phyloP scores from a whole-genome alignment of 2,888 invertebrate species.

The Scotopteryx bipunctaria region DNA sequence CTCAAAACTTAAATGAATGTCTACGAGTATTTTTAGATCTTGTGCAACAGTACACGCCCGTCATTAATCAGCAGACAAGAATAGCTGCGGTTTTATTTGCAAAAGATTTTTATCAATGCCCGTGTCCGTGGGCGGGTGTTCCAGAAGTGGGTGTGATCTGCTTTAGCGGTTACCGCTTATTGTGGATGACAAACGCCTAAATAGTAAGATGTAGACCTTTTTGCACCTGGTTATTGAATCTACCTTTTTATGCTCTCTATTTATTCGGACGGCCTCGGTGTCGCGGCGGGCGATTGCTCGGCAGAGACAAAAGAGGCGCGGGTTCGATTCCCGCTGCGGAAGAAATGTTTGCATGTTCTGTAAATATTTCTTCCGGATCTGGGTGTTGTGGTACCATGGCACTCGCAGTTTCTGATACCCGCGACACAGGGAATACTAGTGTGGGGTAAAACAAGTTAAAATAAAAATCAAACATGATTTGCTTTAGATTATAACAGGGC shows the following conservation, averaged over 20 bases:
- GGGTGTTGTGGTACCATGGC: no score
- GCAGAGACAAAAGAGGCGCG: no score
- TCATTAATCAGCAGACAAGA: constrained; percentile 46
- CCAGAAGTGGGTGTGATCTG: constrained; percentile 68
- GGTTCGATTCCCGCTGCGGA: no score
- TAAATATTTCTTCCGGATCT: no score
- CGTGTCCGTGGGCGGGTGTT: constrained; percentile 53
- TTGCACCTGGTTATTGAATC: constrained; percentile 21
- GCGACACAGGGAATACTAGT: no score
- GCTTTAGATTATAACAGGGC: no score
- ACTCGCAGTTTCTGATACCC: no score
- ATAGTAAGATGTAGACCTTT: constrained; percentile 22
- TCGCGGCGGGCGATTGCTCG: no score
- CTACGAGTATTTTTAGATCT: constrained; percentile 16
- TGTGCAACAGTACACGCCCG: constrained; percentile 34
- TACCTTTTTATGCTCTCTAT: not conserved
- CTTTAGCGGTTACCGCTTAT: constrained; percentile 40
- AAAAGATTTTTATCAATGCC: constrained; percentile 30
- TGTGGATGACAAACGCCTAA: constrained; percentile 14
- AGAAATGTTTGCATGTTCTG: no score
- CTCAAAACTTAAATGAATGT: constrained; percentile 3
- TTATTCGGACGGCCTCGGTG: not conserved
- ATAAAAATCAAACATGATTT: no score
- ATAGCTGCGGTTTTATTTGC: constrained; percentile 38
- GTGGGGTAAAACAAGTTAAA: no score